A percentile compares a stretch with the other conserved stretches of the same genome.
These are phyloP conservation scores for Halictus rubicundus DNA, from an alignment of 1,140 invertebrate genomes.

Conservation along the genomic window DNA sequence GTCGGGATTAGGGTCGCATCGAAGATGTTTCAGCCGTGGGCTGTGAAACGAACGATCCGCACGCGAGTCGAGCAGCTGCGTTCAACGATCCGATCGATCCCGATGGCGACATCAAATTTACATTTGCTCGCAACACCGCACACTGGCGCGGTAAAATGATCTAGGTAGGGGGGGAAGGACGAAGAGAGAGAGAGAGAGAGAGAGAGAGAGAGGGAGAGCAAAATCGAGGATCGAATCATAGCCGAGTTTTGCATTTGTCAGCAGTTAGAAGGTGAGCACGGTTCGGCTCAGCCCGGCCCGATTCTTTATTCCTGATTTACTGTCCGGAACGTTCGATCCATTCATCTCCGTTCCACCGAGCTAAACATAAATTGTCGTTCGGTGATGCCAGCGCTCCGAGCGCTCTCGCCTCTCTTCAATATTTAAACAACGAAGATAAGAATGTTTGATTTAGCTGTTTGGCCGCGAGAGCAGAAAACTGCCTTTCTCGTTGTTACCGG, in stretches of 20 bases:
- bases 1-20: not conserved
- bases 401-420: not conserved
- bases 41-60: conserved; percentile 5
- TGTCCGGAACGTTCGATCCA: not conserved
- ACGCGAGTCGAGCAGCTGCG: not conserved
- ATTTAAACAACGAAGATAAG: not conserved
- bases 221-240: not conserved
- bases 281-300: not conserved
- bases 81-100: conserved; percentile 10
- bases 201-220: not conserved
- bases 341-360: not conserved
- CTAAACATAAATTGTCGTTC: not conserved
- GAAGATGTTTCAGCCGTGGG: not conserved
- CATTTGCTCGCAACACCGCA: not conserved
- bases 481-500: no score
- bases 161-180: no score
- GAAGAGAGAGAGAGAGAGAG: no score
- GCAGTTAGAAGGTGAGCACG: not conserved
- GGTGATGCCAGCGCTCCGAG: not conserved
- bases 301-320: no score
- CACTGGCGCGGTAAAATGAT: not conserved
- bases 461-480: no score
- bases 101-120: conserved; percentile 1
- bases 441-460: not conserved
- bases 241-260: not conserved